Evolutionary conservation across 1,140 invertebrate genomes (phyloP), one percentile per base, ranked within the genome.

Genomic region (Drosophila malerkotliana): DNA sequence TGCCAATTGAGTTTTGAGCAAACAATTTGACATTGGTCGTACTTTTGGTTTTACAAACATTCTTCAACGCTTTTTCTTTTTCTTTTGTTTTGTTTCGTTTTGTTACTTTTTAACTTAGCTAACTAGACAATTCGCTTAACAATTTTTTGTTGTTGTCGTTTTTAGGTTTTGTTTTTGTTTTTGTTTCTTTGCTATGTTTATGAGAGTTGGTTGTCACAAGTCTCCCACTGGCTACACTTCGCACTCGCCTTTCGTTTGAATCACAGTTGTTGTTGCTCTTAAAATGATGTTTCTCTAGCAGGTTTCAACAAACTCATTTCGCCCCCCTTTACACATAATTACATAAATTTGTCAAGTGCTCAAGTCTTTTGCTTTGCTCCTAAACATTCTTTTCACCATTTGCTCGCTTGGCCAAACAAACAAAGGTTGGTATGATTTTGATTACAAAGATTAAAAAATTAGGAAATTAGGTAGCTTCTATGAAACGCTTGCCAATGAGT

Each of bases 221-320:
- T 34, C 58, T 39, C 24, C 51, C 67, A 71, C 81, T 79, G 66
- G 75, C 77, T 63, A 41, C 57, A 24, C 15, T 34, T 80, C 57
- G 71, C 66, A 58, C 71, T 80, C 68, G 72, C 72, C 67, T 76
- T 76, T 85, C 58, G 61, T 68, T 80, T 78, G 68, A 83, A 91
- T 91, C 89, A 91, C 89, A 91, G 89, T 91, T 91, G 72, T 83
- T 87, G 82, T 88, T 88, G 84, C 83, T 83, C 83, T 84, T 88
- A 83, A 83, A 88, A 88, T 88, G 84, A 89, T 88, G 76, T 88
- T 88, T 59, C 37, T 59, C 60, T 75, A 62, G 71, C 74, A 66
- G 63, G 55, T 79, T 52, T 67, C 66, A 79, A 87, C 75, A 77
- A 87, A 82, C 76, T 62, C 61, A 67, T 63, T 56, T 39, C 34